These are phyloP conservation scores for Dasysyrphus tricinctus DNA, from an alignment of 2,888 invertebrate species.

Conservation along the genomic window DNA sequence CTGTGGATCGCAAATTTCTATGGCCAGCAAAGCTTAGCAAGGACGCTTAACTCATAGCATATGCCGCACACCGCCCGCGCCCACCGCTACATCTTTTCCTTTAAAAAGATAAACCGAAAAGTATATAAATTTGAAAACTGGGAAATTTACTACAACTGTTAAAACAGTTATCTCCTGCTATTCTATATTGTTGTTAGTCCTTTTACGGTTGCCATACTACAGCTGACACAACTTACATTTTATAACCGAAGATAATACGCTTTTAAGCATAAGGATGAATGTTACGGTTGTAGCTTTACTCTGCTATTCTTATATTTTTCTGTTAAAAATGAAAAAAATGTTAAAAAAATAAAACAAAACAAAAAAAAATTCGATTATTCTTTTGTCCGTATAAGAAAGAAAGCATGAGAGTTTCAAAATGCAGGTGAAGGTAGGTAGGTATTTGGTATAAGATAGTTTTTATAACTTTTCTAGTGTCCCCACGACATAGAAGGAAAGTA, in stretches of 20 bases:
- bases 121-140: constrained; percentile 70
- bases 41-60: constrained; percentile 28
- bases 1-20: constrained; percentile 29
- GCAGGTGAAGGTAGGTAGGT: constrained; percentile 49
- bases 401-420: constrained; percentile 63
- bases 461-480: constrained; percentile 6
- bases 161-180: constrained; percentile 70
- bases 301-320: constrained; percentile 57
- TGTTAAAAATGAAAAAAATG: not conserved
- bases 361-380: constrained; percentile 60
- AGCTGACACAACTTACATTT: constrained; percentile 74
- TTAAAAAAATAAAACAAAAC: not conserved
- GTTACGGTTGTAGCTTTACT: constrained; percentile 55
- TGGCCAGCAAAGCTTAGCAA: constrained; percentile 40
- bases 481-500: not conserved
- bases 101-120: constrained; percentile 59
- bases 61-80: constrained; percentile 4
- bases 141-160: constrained; percentile 70
- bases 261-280: constrained; percentile 75
- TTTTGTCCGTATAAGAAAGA: constrained; percentile 53
- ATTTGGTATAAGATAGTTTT: constrained; percentile 36
- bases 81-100: not conserved
- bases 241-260: constrained; percentile 74
- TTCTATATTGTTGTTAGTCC: constrained; percentile 30
- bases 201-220: constrained; percentile 38